These are phyloP conservation scores for Pipa parva DNA, from an alignment of 2,113 vertebrate genomes.

Conservation along the genomic window DNA sequence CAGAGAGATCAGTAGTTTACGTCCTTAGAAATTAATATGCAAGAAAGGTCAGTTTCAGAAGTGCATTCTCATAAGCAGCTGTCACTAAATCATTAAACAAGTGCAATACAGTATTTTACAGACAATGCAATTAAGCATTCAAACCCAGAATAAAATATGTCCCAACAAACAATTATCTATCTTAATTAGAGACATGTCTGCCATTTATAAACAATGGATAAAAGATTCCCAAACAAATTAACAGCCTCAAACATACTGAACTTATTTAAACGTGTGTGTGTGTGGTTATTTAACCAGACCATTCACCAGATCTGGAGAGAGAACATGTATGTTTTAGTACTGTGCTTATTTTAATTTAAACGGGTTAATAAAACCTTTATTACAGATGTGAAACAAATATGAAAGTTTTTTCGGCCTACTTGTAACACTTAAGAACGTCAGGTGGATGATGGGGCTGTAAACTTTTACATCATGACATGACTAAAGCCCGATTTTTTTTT, in stretches of 20 bases:
- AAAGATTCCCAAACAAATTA: constrained; percentile 44
- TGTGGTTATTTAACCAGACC: too few species aligned
- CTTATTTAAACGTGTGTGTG: not conserved
- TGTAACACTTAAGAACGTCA: too few species aligned
- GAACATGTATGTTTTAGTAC: too few species aligned
- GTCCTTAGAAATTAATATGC: constrained; percentile 17
- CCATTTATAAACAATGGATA: constrained; percentile 49
- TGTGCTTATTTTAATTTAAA: too few species aligned
- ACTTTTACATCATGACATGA: too few species aligned
- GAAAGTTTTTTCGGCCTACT: too few species aligned
- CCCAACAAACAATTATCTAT: constrained; percentile 44
- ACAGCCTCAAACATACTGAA: not conserved
- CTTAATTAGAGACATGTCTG: constrained; percentile 48
- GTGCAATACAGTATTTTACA: constrained; percentile 17
- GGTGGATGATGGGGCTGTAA: too few species aligned
- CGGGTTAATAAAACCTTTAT: too few species aligned
- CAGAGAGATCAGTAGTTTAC: constrained; percentile 7
- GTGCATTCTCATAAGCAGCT: constrained; percentile 15
- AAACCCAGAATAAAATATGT: constrained; percentile 16
- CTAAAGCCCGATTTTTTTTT: too few species aligned
- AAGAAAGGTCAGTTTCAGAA: constrained; percentile 6
- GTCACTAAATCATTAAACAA: constrained; percentile 34
- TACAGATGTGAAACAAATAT: too few species aligned
- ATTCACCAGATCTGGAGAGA: not conserved
- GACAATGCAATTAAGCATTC: constrained; percentile 30